A percentile compares a stretch with the other conserved stretches of the same genome.
phyloP scores from a whole-genome alignment of 1,140 invertebrate species.

The Acromyrmex charruanus region DNA sequence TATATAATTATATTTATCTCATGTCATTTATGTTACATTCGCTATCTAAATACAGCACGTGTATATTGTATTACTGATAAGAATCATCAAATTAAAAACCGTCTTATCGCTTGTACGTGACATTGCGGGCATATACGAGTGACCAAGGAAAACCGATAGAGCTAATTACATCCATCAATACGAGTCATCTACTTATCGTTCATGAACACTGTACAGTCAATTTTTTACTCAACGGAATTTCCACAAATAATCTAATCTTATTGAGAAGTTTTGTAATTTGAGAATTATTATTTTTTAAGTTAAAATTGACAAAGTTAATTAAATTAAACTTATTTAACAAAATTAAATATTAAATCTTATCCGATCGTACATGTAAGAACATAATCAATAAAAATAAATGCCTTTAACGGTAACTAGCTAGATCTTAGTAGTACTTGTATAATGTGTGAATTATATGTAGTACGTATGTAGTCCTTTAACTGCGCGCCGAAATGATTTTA shows the following conservation, averaged over 20 bases:
- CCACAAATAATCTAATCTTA: neutral
- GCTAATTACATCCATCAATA: neutral
- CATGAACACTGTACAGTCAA: neutral
- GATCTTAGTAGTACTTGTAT: too few species aligned
- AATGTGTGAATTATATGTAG: too few species aligned
- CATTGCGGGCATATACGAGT: slow-evolving; percentile 15
- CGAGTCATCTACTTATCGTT: slow-evolving; percentile 18
- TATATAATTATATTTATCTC: slow-evolving; percentile 57
- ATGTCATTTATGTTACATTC: neutral
- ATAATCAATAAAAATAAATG: too few species aligned
- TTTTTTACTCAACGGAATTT: slow-evolving; percentile 6
- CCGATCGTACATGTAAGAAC: too few species aligned
- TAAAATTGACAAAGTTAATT: neutral
- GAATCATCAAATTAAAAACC: slow-evolving; percentile 39
- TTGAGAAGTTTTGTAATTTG: neutral
- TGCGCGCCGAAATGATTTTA: too few species aligned
- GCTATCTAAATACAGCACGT: neutral
- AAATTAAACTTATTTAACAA: slow-evolving; percentile 2
- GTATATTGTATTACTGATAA: slow-evolving; percentile 22
- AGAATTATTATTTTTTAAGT: neutral
- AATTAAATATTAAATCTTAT: neutral
- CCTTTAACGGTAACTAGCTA: too few species aligned
- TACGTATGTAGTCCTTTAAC: too few species aligned
- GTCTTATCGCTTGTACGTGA: slow-evolving; percentile 37
- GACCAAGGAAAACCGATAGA: neutral